Evolutionary conservation across 2,113 vertebrate species (phyloP).

Genomic region (Psammodynastes pulverulentus): DNA sequence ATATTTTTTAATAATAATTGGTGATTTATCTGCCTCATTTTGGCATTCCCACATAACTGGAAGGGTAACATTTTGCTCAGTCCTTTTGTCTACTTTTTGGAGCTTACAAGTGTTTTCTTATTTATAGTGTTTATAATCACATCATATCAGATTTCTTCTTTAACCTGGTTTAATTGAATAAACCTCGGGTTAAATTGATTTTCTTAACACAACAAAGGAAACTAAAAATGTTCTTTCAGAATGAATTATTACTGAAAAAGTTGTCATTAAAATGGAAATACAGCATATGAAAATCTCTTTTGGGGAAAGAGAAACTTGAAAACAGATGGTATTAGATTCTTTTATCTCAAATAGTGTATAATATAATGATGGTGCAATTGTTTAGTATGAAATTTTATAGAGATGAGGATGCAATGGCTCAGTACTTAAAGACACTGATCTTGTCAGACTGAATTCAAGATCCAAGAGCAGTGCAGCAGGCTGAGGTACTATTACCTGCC

Average conservation of each 20-base stretch:
- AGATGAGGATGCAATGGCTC: no score
- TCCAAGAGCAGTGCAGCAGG: no score
- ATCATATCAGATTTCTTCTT: background rate
- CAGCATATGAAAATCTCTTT: constrained; percentile 27
- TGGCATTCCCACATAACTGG: background rate
- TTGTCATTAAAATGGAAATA: constrained; percentile 18
- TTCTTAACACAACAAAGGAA: constrained; percentile 4
- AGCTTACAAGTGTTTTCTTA: background rate
- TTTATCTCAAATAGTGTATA: background rate
- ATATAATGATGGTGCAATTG: background rate
- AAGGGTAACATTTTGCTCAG: background rate
- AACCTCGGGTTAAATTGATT: constrained; percentile 2
- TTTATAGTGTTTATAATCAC: background rate
- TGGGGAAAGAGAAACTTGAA: background rate
- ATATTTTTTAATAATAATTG: background rate
- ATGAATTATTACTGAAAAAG: constrained; percentile 16
- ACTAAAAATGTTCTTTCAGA: constrained; percentile 29
- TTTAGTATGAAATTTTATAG: background rate
- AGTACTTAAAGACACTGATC: no score
- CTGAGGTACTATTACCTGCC: no score
- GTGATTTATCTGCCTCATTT: background rate
- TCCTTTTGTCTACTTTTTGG: background rate
- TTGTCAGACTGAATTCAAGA: no score
- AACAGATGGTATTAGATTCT: background rate
- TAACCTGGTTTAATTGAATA: constrained; percentile 24